phyloP scores from a whole-genome alignment of 2,113 vertebrate genomes.

The Leucopsar rothschildi region DNA sequence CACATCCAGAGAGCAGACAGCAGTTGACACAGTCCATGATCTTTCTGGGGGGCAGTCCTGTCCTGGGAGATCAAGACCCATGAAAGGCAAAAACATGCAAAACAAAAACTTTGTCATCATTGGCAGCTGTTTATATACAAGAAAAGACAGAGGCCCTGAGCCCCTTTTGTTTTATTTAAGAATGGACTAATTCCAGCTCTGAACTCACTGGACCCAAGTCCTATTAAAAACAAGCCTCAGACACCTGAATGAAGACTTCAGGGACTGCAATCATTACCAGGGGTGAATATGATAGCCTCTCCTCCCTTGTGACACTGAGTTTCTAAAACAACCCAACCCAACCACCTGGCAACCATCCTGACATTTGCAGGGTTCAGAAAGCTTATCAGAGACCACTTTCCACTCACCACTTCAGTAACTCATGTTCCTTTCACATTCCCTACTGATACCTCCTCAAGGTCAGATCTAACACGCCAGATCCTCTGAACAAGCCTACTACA shows the following conservation, averaged over 20 bases:
- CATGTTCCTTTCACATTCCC: not conserved
- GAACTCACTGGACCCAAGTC: not conserved
- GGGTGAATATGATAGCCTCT: not conserved
- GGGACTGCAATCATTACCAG: not conserved
- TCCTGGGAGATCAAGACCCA: not conserved
- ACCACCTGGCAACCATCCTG: slow-evolving; percentile 10
- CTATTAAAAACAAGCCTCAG: not conserved
- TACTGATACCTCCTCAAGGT: not conserved
- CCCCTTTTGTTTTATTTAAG: not conserved
- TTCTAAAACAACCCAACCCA: slow-evolving; percentile 1
- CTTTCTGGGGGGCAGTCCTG: not conserved
- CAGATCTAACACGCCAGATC: not conserved
- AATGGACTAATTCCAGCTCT: not conserved
- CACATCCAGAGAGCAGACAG: not conserved
- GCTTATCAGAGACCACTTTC: slow-evolving; percentile 23
- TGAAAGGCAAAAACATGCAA: fast-evolving
- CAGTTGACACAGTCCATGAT: not conserved
- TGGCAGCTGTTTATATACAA: not conserved
- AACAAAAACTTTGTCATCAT: not conserved
- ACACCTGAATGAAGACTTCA: not conserved
- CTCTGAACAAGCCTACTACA: not conserved
- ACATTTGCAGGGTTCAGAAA: slow-evolving; percentile 12
- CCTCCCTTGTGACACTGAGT: not conserved
- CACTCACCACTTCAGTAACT: slow-evolving; percentile 24
- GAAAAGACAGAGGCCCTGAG: not conserved